Conservation (phyloP, 2,888 invertebrate genomes). For the Acanthosoma haemorrhoidale region DNA sequence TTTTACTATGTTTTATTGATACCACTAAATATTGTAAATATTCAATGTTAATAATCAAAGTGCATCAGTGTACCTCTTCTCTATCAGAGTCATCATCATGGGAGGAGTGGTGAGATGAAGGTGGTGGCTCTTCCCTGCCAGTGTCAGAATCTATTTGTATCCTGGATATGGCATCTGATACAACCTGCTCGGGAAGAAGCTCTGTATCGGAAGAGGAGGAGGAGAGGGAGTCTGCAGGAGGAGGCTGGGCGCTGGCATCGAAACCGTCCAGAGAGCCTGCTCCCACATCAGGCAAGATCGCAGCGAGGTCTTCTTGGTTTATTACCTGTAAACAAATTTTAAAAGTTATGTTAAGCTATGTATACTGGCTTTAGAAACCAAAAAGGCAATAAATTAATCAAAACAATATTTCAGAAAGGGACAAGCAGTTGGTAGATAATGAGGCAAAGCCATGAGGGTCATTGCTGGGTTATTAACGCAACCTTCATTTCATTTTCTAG, state of each 20-base stretch:
- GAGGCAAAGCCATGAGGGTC: too few species aligned
- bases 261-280: constrained; percentile 55
- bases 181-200: constrained; percentile 54
- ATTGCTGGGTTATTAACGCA: too few species aligned
- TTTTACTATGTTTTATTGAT: too few species aligned
- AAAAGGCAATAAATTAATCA: too few species aligned
- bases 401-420: too few species aligned
- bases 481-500: too few species aligned
- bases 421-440: too few species aligned
- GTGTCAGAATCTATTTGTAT: constrained; percentile 53
- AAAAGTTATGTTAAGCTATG: too few species aligned
- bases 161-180: constrained; percentile 66
- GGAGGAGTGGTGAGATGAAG: constrained; percentile 20
- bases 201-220: constrained; percentile 66
- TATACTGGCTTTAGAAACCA: too few species aligned
- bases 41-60: not conserved
- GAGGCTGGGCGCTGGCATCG: constrained; percentile 44
- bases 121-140: constrained; percentile 30
- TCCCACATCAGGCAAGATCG: constrained; percentile 62
- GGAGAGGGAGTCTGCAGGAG: constrained; percentile 43
- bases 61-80: constrained; percentile 13
- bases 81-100: constrained; percentile 30
- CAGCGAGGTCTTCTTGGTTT: constrained; percentile 72
- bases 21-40: too few species aligned
- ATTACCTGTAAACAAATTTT: constrained; percentile 54